Base-by-base conservation (phyloP, 1,140 invertebrate genomes). In the Drosophila ficusphila region DNA sequence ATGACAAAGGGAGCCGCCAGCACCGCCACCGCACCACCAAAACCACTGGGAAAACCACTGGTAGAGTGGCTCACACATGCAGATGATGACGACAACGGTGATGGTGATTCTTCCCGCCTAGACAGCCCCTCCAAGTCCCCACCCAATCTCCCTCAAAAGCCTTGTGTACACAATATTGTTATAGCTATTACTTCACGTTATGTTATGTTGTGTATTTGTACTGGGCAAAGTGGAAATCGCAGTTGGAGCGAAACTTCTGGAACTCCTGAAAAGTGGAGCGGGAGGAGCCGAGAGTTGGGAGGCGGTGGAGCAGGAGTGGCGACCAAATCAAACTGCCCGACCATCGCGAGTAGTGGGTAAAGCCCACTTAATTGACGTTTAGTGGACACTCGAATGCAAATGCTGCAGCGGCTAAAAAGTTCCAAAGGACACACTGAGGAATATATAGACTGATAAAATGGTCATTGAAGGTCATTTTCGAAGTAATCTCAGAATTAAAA, bases 351-450 rank as follows among this genome's bases (percentile, higher is more conserved):
- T 60, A 64, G 61, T 76, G 69, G 83, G 42, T 68, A 88, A 86
- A 89, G 65, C 65, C 77, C 82, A 88, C 82, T 88, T 88, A 88
- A 88, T 88, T 88, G 82, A 88, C 82, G 81, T 88, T 88, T 89
- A 88, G 82, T 88, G 83, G 83, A 89, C 82, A 88, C 82, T 89
- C 83, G 73, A 88, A 88, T 74, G 82, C 65, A 75, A 88, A 83
- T 85, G 58, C 62, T 42, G 38, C 34, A 41, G 34, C 19, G 47
- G 44, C 47, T 39, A 41, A 60, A 42, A 38, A 52, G 58, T 36
- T 21, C 44, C 36, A 34, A 34, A 31, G 25, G 2, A 31, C 33
- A 33, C 51, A 39, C 69, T 54, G 16, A 19, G 2, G 0, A 18
- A n/a, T 4, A 4, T 42, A 16, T n/a, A n/a, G n/a, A n/a, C n/a